Conservation (phyloP, 2,797 vertebrate genomes). For the Microcaecilia unicolor region DNA sequence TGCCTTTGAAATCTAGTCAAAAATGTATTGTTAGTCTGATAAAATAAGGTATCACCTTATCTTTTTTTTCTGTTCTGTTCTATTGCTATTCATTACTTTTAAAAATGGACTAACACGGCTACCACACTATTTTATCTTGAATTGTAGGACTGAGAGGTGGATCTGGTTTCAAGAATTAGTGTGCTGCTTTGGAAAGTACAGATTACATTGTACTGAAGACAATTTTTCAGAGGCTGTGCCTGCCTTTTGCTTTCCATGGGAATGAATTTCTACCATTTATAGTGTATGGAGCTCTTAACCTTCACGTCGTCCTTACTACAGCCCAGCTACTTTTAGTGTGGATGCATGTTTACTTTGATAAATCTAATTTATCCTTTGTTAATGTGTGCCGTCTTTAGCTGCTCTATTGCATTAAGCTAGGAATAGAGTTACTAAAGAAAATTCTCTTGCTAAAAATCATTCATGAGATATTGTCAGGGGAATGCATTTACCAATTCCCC, state of each 20-base stretch:
- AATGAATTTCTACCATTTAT: slow-evolving; percentile 38
- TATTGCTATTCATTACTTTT: too few species aligned
- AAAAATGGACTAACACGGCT: too few species aligned
- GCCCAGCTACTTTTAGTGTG: slow-evolving; percentile 44
- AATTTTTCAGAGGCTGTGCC: slow-evolving; percentile 39
- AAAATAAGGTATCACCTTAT: too few species aligned
- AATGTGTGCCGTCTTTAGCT: slow-evolving; percentile 60
- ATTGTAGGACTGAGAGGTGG: slow-evolving; percentile 2
- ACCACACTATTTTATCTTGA: too few species aligned
- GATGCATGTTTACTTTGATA: slow-evolving; percentile 63
- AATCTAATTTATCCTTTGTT: slow-evolving; percentile 73
- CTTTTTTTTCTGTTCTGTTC: too few species aligned
- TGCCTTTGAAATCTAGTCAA: too few species aligned
- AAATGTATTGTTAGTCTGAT: too few species aligned
- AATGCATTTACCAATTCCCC: slow-evolving; percentile 56
- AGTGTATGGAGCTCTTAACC: slow-evolving; percentile 50
- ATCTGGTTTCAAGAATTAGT: slow-evolving; percentile 13
- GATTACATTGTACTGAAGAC: slow-evolving; percentile 35
- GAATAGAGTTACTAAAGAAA: slow-evolving; percentile 66
- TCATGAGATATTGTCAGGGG: slow-evolving; percentile 56
- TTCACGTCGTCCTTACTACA: slow-evolving; percentile 60
- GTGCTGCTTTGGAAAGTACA: slow-evolving; percentile 32
- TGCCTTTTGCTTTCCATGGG: slow-evolving; percentile 42
- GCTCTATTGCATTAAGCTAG: slow-evolving; percentile 65
- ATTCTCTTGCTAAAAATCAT: slow-evolving; percentile 59